These are phyloP conservation scores for Latrodectus hesperus DNA, from an alignment of 2,888 invertebrate genomes.

Conservation along the genomic window DNA sequence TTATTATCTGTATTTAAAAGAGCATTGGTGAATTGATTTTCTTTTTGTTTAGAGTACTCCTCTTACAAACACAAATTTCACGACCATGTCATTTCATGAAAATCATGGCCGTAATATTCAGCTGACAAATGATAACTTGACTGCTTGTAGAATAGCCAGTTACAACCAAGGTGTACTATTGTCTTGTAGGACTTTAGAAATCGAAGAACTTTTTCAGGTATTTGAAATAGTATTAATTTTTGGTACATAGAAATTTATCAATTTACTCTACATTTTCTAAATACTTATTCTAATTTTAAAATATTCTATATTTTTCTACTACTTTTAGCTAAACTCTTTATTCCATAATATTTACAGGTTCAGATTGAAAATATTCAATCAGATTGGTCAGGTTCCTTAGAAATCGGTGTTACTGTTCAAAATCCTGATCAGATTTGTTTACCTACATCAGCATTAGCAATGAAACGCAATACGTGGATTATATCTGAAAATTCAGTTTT, in stretches of 20 bases:
- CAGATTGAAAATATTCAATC: constrained; percentile 82
- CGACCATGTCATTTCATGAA: constrained; percentile 78
- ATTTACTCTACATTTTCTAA: not conserved
- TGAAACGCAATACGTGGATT: constrained; percentile 88
- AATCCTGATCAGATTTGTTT: constrained; percentile 82
- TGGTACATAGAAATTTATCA: not conserved
- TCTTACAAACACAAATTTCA: constrained; percentile 8
- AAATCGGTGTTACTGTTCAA: constrained; percentile 86
- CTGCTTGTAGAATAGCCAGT: constrained; percentile 85
- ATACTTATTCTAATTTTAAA: no score
- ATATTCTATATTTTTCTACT: no score
- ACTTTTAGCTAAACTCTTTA: no score
- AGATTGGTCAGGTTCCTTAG: constrained; percentile 86
- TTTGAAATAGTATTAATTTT: constrained; percentile 1
- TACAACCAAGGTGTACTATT: constrained; percentile 89
- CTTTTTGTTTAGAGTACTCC: constrained; percentile 29
- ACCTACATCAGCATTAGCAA: constrained; percentile 83
- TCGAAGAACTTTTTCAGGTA: constrained; percentile 83
- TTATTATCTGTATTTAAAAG: not conserved
- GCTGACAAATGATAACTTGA: constrained; percentile 79
- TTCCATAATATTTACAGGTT: constrained; percentile 72
- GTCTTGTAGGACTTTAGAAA: constrained; percentile 80
- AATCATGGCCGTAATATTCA: constrained; percentile 89
- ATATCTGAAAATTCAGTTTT: constrained; percentile 88
- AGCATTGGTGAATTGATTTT: not conserved